These are phyloP conservation scores for Anas bahamensis DNA, from an alignment of 2,797 vertebrate species.

Conservation along the genomic window DNA sequence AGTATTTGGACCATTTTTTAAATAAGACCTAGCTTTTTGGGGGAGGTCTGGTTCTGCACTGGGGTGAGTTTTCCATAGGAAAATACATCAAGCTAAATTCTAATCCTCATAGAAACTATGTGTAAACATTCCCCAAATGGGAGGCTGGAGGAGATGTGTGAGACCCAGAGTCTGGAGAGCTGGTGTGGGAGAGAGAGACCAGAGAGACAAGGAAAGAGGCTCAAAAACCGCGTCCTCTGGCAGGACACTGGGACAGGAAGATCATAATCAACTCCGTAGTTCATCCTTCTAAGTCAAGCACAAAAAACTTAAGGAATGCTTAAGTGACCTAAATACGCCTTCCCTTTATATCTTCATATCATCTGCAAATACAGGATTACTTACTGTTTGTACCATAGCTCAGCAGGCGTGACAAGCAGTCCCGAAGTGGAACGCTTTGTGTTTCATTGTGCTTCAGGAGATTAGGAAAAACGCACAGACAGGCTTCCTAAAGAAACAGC, in stretches of 20 bases:
- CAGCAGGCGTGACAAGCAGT: not conserved
- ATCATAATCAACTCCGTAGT: not conserved
- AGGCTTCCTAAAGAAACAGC: conserved; percentile 6
- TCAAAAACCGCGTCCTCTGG: not conserved
- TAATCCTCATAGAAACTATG: not conserved
- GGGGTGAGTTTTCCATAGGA: not conserved
- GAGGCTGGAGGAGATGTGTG: not conserved
- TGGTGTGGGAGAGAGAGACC: not conserved
- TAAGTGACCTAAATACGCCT: not conserved
- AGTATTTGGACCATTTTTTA: not conserved
- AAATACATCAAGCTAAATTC: not conserved
- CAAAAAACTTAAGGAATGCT: not conserved
- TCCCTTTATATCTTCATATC: not conserved
- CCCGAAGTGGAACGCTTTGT: not conserved
- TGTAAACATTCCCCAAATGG: not conserved
- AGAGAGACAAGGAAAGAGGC: not conserved
- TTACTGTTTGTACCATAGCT: not conserved
- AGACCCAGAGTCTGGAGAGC: not conserved
- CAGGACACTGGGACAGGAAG: not conserved
- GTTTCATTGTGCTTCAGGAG: not conserved
- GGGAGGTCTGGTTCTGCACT: not conserved
- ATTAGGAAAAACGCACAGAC: conserved; percentile 10
- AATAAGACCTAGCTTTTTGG: not conserved
- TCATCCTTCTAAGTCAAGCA: not conserved
- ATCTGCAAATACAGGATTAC: not conserved